These are phyloP conservation scores for Bhutanitis thaidina DNA, from an alignment of 2,888 invertebrate species.

Conservation along the genomic window DNA sequence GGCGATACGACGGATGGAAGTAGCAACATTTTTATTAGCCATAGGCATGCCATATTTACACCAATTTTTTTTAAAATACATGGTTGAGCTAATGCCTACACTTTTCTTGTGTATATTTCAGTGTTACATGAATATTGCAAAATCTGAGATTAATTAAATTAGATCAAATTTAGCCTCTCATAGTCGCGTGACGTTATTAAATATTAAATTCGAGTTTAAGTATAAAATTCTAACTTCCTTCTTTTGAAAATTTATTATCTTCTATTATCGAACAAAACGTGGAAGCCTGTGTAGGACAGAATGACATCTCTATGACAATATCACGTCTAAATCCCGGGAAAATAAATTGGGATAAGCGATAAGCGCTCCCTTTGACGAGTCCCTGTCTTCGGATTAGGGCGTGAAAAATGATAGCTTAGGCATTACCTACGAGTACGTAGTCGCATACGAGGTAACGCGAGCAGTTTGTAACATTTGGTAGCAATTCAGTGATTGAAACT, in stretches of 20 bases:
- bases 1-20: too few species aligned
- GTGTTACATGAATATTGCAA: too few species aligned
- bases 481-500: background rate
- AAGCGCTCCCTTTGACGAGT: constrained; percentile 77
- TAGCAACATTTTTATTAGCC: too few species aligned
- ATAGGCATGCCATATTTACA: too few species aligned
- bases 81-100: too few species aligned
- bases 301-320: constrained; percentile 56
- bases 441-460: constrained; percentile 39
- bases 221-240: too few species aligned
- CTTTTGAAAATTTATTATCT: background rate
- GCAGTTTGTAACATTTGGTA: constrained; percentile 42
- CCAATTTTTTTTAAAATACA: too few species aligned
- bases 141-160: too few species aligned
- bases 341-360: constrained; percentile 73
- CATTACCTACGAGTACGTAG: constrained; percentile 26
- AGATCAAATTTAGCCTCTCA: too few species aligned
- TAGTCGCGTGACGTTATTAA: too few species aligned
- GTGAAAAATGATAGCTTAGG: constrained; percentile 76
- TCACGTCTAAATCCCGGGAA: constrained; percentile 63
- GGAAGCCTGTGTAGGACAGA: constrained; percentile 5
- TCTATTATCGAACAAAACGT: constrained; percentile 5
- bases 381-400: constrained; percentile 69
- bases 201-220: too few species aligned
- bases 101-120: too few species aligned